Evolutionary conservation across 23 tunicate genomes (phyloP).

Genomic region (Styela plicata): DNA sequence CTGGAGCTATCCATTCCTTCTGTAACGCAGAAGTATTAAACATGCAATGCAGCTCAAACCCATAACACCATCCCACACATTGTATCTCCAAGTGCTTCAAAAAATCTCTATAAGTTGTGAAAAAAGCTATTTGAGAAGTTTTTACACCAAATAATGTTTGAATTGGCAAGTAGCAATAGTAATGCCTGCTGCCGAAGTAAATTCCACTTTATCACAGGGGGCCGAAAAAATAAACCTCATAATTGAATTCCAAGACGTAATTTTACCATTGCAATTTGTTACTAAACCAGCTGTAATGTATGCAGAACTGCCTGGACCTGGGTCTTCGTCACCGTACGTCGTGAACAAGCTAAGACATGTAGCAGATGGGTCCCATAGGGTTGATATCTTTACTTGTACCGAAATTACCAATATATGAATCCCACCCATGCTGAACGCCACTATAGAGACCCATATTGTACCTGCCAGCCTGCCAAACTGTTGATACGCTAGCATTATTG

Average conservation of each 20-base stretch:
- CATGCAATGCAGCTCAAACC: slow-evolving; percentile 58
- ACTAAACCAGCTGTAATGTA: slow-evolving; percentile 71
- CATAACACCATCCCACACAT: slow-evolving; percentile 75
- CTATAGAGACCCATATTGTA: slow-evolving; percentile 98
- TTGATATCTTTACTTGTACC: slow-evolving; percentile 95
- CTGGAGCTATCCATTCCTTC: no score
- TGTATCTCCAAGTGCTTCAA: slow-evolving; percentile 41
- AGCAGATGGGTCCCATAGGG: slow-evolving; percentile 92
- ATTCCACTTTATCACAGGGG: slow-evolving; percentile 94
- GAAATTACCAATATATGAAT: slow-evolving; percentile 78
- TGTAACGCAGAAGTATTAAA: slow-evolving; percentile 36
- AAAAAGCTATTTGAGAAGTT: slow-evolving; percentile 56
- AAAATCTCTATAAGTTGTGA: slow-evolving; percentile 73
- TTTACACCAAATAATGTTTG: slow-evolving; percentile 92
- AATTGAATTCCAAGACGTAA: slow-evolving; percentile 79
- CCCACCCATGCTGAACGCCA: slow-evolving; percentile 92
- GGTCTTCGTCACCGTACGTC: slow-evolving; percentile 75
- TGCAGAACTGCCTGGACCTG: slow-evolving; percentile 83
- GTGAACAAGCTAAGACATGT: slow-evolving; percentile 83
- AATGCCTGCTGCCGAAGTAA: slow-evolving; percentile 95
- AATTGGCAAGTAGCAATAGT: slow-evolving; percentile 89
- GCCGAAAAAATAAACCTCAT: slow-evolving; percentile 81
- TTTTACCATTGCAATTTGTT: slow-evolving; percentile 71
- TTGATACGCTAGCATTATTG: slow-evolving; percentile 86
- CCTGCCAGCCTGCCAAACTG: slow-evolving; percentile 82